Evolutionary conservation across 2,888 invertebrate genomes (phyloP), one percentile per base, ranked within the genome.

Genomic region (Agrochola circellaris): DNA sequence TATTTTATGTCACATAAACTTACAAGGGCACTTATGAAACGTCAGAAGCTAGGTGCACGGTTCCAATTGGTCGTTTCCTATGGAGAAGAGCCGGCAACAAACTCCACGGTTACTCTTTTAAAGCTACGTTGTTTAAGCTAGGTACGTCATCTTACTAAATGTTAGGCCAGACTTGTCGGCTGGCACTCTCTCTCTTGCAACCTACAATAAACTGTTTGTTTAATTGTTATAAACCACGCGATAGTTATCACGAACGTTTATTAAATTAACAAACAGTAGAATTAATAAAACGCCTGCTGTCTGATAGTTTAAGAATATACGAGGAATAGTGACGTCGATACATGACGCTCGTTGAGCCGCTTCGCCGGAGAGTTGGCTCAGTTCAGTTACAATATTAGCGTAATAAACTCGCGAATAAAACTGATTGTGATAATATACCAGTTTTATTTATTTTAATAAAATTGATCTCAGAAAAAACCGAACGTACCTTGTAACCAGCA

Each of bases 381-480:
- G 45, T 26, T 66, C 17, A 42, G 34, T 2, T 65, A 38, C 79
- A 80, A 56, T 79, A 74, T 80, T 56, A 74, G 30, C 26, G 51
- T 60, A 79, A 74, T 79, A 68, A 74, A 74, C 74, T 48, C 58
- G 51, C 58, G 64, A 64, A 80, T 80, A 60, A 80, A 74, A 60
- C 42, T 58, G 80, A 68, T 80, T 80, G 62, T 58, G 80, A 74
- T 79, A 73, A 79, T 79, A 80, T 64, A 68, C 64, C 58, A 74
- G 74, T 64, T 79, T 74, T 74, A 79, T 79, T 64, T 79, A 11
- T 67, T 79, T 64, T 51, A 51, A 38, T 79, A 30, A 61, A 79
- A 79, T 54, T 67, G 3, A 65, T 78, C 56, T 56, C 15, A n/a
- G 72, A 48, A 67, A 75, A 67, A 73, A 62, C 30, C 23, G 58